Conservation (phyloP, 2,797 vertebrate genomes). For the Cuculus canorus region DNA sequence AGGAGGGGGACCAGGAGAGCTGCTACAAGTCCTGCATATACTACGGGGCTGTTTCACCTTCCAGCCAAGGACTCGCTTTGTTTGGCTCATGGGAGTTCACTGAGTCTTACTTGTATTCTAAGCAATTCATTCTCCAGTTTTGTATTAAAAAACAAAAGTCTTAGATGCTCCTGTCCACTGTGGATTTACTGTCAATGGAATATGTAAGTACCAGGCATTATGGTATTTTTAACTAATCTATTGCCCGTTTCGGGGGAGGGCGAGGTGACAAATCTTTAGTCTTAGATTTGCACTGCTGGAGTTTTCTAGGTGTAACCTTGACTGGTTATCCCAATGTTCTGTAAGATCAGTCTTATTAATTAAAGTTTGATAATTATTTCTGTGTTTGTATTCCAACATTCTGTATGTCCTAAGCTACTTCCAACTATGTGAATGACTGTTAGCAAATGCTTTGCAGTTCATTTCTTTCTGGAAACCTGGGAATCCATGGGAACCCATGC, state of each 20-base stretch:
- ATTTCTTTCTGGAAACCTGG: not conserved
- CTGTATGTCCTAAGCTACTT: not conserved
- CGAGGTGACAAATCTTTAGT: conserved; percentile 73
- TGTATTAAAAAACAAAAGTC: conserved; percentile 10
- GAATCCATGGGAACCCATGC: rapidly evolving
- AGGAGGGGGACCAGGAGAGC: not conserved
- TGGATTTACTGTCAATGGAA: conserved; percentile 65
- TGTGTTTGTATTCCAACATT: conserved; percentile 12
- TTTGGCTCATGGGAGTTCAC: not conserved
- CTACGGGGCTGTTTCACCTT: not conserved
- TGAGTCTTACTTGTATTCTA: conserved; percentile 31
- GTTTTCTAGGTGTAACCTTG: conserved; percentile 78
- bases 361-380: conserved; percentile 80
- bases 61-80: conserved; percentile 35
- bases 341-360: conserved; percentile 79
- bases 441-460: too few species aligned
- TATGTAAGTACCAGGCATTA: conserved; percentile 69
- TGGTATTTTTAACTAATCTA: conserved; percentile 73
- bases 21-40: not conserved
- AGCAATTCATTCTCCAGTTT: conserved; percentile 28
- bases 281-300: conserved; percentile 80
- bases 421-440: rapidly evolving
- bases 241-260: conserved; percentile 67
- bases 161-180: conserved; percentile 43
- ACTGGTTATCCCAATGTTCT: conserved; percentile 78